Base-by-base conservation (phyloP, 2,797 vertebrate genomes). In the Miichthys miiuy region DNA sequence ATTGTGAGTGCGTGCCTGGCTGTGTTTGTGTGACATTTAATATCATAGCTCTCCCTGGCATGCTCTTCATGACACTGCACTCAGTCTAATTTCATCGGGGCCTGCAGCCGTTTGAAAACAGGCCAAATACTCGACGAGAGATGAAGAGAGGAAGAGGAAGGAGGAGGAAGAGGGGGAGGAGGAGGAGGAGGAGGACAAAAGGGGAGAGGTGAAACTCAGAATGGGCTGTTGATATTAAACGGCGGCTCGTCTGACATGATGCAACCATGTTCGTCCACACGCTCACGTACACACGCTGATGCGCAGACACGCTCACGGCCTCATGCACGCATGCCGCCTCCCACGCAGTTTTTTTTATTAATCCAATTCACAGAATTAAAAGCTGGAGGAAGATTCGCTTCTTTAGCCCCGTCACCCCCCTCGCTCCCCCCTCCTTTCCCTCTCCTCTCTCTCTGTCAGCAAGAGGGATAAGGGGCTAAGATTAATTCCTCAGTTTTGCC, bases 331-430 rank as follows among this genome's bases (percentile, higher is more conserved):
- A 64, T 77, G 48, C 42, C 3, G 51, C 61, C 75, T 85, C 86
- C 84, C 68, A 68, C 84, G 66, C 71, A 69, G 44, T 71, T 86
- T 62, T 27, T 2, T 76, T 62, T 71, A 87, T 87, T 93, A 90
- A 94, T 93, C 90, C 80, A 88, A 83, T 93, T 89, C 79, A 79
- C 48, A 67, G 80, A 91, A 93, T 91, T 88, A 94, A 93, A 93
- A 92, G 83, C 80, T 88, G 65, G 88, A 80, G 80, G 89, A 88
- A 90, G 89, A 88, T 92, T 90, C 5, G 18, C 61, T 65, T 62
- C 78, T 79, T 84, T 81, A 63, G 57, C 70, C 64, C 54, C 9
- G 3, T 56, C 68, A 58, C 72, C 57, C 17, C 41, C 34, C 56
- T 27, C 68, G 0, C 42, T 13, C 42, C 74, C 51, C 47, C 27